Evolutionary conservation across 2,113 vertebrate species (phyloP), one percentile per base, ranked within the genome.

Genomic region (Lampris incognitus): DNA sequence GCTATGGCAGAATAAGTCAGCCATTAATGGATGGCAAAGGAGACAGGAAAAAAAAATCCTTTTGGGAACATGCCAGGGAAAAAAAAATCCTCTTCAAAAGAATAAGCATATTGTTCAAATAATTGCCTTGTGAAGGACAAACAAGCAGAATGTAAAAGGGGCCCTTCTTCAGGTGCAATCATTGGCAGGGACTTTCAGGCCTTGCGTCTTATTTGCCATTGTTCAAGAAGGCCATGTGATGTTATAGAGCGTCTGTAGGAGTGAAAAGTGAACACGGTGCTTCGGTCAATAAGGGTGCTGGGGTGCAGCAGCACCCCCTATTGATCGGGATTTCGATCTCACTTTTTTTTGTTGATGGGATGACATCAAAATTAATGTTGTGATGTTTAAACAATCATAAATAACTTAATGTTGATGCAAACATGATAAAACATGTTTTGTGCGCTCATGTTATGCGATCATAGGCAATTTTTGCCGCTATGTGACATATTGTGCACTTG

Each of bases 41-140:
- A 52, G 48, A 63, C 42, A 59, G 59, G 39, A 39, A 3, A 41
- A 49, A 49, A 56, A 78, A 78, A 42, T 36, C 57, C 46, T 65
- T 70, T 44, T 74, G 76, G 71, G 78, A 82, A 69, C 64, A 62
- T 77, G 55, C 54, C 66, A 86, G 69, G 54, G 61, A 10, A 58
- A 73, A 24, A 24, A 24, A 24, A 85, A 78, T 82, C 80, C 85
- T 90, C 82, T 91, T 90, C 63, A 91, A 87, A 86, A 89, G 80
- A 88, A 86, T 87, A 87, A 84, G 79, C 78, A 85, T 77, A 84
- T 93, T 92, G 89, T 92, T 88, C 79, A 81, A 89, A 90, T 91
- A 91, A 92, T 92, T 92, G 79, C 79, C 76, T 78, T 52, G 74
- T 85, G 93, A 94, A 94, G 92, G 93, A 89, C 93, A 93, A 92